Base-by-base conservation (phyloP, 2,888 invertebrate genomes). In the Pegoplata infirma region DNA sequence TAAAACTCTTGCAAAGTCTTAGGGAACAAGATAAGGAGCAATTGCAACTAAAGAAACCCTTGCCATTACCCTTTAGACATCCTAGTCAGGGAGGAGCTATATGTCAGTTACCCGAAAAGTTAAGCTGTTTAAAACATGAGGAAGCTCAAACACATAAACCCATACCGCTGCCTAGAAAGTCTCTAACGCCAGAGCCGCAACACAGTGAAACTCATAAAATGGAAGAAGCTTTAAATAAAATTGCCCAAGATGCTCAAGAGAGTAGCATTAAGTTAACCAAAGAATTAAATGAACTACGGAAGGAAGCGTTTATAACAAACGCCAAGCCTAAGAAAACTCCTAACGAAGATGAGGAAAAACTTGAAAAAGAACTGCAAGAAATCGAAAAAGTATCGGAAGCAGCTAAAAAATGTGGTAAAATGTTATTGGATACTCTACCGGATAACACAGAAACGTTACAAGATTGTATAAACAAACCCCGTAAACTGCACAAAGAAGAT, bases 161-260 rank as follows among this genome's bases (percentile, higher is more conserved):
- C 85, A 92, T 92, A 88, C 92, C 92, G 81, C 90, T 91, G 82
- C 91, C 91, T 81, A 91, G 92, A 0, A 88, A 85, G 61, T 87
- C 87, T 46, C 61, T 88, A 0, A 88, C 90, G 86, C 92, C 86
- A 84, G 91, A 90, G 82, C 91, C 89, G 86, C 19, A 56, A 80
- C 56, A 58, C n/a, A 46, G 46, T 36, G 66, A 81, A 89, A 91
- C 87, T 89, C 90, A 78, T 89, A 90, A 91, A 76, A 89, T 94
- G 87, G 94, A 94, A 87, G 94, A 94, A 85, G 92, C 94, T 40
- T 90, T 95, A 61, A 93, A 93, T 83, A 93, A 93, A 86, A 91
- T 95, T 76, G 94, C 94, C 10, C 92, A 92, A 85, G 95, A 95
- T 91, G 94, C 94, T 12, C 92, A 93, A 90, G 94, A 94, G 85